Evolutionary conservation across 2,888 invertebrate species (phyloP).

Genomic region (Eristalis arbustorum): DNA sequence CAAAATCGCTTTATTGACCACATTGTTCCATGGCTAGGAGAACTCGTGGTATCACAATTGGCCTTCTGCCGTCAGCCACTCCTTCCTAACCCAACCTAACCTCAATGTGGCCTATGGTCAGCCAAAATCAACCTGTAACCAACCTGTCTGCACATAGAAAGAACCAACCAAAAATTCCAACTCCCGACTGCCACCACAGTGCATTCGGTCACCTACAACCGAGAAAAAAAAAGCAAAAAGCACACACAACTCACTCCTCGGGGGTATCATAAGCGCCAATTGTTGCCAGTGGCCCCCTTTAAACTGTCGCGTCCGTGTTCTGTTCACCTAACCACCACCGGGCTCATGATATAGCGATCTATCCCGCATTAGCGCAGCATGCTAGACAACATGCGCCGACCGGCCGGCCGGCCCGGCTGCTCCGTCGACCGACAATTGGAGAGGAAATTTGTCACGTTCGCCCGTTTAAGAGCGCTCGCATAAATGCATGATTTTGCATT

Average conservation of each 20-base stretch:
- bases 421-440: conserved; percentile 59
- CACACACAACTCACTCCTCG: background rate
- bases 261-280: conserved; percentile 53
- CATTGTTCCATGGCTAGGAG: too few relatives aligned
- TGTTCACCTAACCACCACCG: conserved; percentile 17
- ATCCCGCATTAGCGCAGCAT: conserved; percentile 61
- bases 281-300: conserved; percentile 51
- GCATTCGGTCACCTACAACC: background rate
- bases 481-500: conserved; percentile 77
- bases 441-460: conserved; percentile 78
- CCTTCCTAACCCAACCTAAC: too few relatives aligned
- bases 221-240: background rate
- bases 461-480: conserved; percentile 77
- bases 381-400: conserved; percentile 48
- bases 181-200: conserved; percentile 18
- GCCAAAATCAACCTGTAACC: too few relatives aligned
- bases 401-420: background rate
- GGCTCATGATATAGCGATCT: conserved; percentile 52
- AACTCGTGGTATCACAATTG: too few relatives aligned
- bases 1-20: too few relatives aligned
- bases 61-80: too few relatives aligned
- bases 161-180: too few relatives aligned
- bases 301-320: conserved; percentile 48
- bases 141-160: too few relatives aligned
- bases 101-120: too few relatives aligned